A percentile compares a stretch with the other conserved stretches of the same genome.
Evolutionary conservation across 2,888 invertebrate species (phyloP).

Genomic region (Cactoblastis cactorum): DNA sequence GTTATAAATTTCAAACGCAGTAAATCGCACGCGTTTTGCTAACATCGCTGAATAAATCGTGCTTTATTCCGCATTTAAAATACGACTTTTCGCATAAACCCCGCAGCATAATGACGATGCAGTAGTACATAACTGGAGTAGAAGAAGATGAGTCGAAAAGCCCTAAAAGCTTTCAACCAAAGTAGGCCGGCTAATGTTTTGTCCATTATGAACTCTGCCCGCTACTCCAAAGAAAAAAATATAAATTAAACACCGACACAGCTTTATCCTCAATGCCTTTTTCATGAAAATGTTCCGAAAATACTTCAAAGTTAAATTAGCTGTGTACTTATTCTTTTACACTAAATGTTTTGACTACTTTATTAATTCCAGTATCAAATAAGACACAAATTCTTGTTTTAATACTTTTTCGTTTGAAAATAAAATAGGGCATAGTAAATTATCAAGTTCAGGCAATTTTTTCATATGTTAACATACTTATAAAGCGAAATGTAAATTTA

Average conservation of each 20-base stretch:
- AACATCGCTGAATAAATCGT: background rate
- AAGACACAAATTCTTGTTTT: too few species aligned
- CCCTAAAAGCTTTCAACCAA: slow-evolving; percentile 65
- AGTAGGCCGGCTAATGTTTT: slow-evolving; percentile 70
- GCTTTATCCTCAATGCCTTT: slow-evolving; percentile 33
- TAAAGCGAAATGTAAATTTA: too few species aligned
- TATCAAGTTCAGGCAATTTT: too few species aligned
- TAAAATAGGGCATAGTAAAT: too few species aligned
- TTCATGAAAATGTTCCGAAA: slow-evolving; percentile 27
- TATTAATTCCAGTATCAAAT: too few species aligned
- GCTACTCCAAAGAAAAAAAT: slow-evolving; percentile 47
- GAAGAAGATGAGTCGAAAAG: slow-evolving; percentile 56
- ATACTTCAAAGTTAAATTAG: background rate
- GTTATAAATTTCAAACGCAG: background rate
- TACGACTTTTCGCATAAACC: background rate
- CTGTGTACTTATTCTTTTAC: background rate
- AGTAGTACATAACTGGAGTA: slow-evolving; percentile 35
- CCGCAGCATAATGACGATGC: slow-evolving; percentile 12
- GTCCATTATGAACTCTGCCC: slow-evolving; percentile 64
- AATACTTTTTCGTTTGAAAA: too few species aligned
- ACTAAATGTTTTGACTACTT: background rate
- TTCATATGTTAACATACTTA: too few species aligned
- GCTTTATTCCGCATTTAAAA: background rate
- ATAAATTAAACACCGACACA: slow-evolving; percentile 52
- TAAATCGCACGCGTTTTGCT: background rate